phyloP scores from a whole-genome alignment of 2,888 invertebrate genomes.

The Heliconius ismenius region DNA sequence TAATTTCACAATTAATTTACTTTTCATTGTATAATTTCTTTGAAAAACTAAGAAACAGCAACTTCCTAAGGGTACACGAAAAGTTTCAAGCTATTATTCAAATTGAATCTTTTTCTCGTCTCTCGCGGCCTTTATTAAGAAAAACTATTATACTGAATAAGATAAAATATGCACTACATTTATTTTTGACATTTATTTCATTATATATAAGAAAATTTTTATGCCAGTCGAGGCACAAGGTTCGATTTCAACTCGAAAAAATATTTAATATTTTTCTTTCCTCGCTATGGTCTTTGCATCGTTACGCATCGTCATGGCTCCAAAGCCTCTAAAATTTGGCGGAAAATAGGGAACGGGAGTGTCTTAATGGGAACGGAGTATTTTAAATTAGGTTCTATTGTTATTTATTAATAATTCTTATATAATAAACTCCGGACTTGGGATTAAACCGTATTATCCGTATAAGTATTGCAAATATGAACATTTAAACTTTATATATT shows the following conservation, averaged over 20 bases:
- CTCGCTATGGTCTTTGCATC: too few relatives aligned
- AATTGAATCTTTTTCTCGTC: neutral
- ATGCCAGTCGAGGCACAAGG: too few relatives aligned
- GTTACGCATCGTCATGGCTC: too few relatives aligned
- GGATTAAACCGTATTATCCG: neutral
- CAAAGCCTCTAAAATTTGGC: too few relatives aligned
- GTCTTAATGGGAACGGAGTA: too few relatives aligned
- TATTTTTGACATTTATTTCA: neutral
- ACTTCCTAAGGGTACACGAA: neutral
- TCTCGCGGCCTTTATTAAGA: neutral
- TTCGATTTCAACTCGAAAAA: too few relatives aligned
- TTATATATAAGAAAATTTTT: too few relatives aligned
- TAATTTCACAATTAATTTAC: conserved; percentile 1
- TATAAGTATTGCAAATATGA: neutral
- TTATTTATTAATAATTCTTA: too few relatives aligned
- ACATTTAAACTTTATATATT: neutral
- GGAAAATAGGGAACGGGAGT: too few relatives aligned
- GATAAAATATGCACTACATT: neutral
- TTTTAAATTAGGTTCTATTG: too few relatives aligned
- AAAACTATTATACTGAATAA: conserved; percentile 14
- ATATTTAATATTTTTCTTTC: too few relatives aligned
- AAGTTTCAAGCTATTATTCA: conserved; percentile 14
- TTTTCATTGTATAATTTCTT: conserved; percentile 3
- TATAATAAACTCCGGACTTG: too few relatives aligned
- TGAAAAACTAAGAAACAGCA: neutral